These are phyloP conservation scores for Meloidogyne exigua DNA, from an alignment of 1,140 invertebrate genomes.

Conservation along the genomic window DNA sequence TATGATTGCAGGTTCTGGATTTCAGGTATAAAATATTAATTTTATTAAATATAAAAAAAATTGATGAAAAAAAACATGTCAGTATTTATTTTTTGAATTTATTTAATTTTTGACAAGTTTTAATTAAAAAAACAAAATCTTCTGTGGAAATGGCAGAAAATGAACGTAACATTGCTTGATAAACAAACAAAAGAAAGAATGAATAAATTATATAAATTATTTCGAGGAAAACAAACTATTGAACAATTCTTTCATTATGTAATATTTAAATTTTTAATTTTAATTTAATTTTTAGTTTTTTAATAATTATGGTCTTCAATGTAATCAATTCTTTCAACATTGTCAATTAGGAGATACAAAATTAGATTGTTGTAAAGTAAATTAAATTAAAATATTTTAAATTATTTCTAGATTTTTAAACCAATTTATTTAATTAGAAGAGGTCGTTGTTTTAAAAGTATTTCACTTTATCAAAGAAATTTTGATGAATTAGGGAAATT, in stretches of 20 bases:
- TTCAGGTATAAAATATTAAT: conserved; percentile 19
- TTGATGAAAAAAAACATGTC: neutral
- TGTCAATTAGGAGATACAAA: conserved; percentile 31
- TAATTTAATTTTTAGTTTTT: conserved; percentile 27
- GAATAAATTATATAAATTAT: conserved; percentile 17
- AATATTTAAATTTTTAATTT: no score
- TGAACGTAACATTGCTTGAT: conserved; percentile 19
- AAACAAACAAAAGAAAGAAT: conserved; percentile 8
- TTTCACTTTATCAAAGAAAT: conserved; percentile 28
- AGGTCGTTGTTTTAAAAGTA: conserved; percentile 33
- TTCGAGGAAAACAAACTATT: conserved; percentile 13
- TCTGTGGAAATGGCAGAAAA: conserved; percentile 24
- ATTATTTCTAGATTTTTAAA: conserved; percentile 29
- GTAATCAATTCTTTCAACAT: conserved; percentile 27
- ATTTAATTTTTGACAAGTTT: neutral
- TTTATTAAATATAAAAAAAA: neutral
- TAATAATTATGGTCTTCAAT: conserved; percentile 28
- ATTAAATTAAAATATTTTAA: neutral
- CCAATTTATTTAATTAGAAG: conserved; percentile 35
- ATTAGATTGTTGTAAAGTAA: conserved; percentile 39
- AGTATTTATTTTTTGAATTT: no score
- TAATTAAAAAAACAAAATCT: neutral
- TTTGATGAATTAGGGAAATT: conserved; percentile 41
- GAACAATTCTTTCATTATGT: conserved; percentile 34
- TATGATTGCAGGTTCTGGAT: conserved; percentile 35